Evolutionary conservation across 2,113 vertebrate genomes (phyloP).

Genomic region (Stictonetta naevosa): DNA sequence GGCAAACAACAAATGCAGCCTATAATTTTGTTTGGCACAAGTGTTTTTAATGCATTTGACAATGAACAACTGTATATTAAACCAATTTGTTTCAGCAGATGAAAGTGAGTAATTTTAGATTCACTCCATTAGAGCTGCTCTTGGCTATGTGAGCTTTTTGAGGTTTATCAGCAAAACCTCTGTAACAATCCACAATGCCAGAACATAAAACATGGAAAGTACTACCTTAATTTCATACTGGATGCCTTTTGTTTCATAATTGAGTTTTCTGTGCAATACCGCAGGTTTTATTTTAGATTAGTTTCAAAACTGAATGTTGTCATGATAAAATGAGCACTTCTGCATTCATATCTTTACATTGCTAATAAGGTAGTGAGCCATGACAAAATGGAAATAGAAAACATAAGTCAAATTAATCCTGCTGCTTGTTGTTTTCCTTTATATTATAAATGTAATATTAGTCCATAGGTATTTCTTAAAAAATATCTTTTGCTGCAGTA

Average conservation of each 20-base stretch:
- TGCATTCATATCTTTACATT: slow-evolving; percentile 44
- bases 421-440: neutral
- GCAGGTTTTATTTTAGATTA: slow-evolving; percentile 67
- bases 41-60: slow-evolving; percentile 49
- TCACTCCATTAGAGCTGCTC: slow-evolving; percentile 57
- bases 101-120: slow-evolving; percentile 64
- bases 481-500: neutral
- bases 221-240: slow-evolving; percentile 62
- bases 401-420: neutral
- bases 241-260: slow-evolving; percentile 68
- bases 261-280: slow-evolving; percentile 39
- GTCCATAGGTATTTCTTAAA: neutral
- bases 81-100: slow-evolving; percentile 59
- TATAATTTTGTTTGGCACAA: slow-evolving; percentile 51
- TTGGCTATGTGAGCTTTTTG: slow-evolving; percentile 46
- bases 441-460: neutral
- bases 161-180: slow-evolving; percentile 52
- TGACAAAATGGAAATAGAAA: slow-evolving; percentile 28
- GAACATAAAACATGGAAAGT: slow-evolving; percentile 39
- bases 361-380: slow-evolving; percentile 36
- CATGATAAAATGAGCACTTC: slow-evolving; percentile 41
- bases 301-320: slow-evolving; percentile 58
- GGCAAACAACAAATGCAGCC: neutral
- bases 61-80: slow-evolving; percentile 58
- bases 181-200: slow-evolving; percentile 42